Evolutionary conservation across 30 jellyfish, hydroid and myxozoan genomes (phyloP), one percentile per base, ranked within the genome.

Genomic region (Sanderia malayensis): DNA sequence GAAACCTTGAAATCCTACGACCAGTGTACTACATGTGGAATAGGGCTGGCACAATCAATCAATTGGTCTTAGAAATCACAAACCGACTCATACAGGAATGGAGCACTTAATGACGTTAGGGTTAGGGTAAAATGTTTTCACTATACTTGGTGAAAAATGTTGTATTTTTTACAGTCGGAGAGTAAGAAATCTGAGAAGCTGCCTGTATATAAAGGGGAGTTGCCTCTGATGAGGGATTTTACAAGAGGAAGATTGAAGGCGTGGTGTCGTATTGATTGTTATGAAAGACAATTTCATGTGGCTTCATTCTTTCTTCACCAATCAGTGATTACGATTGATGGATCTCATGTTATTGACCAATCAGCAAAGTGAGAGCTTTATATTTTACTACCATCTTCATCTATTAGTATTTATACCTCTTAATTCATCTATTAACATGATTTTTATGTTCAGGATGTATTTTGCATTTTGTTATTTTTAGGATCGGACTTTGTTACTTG

Each of bases 261-360:
- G 2, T 89, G 97, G 97, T 89, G 97, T 67, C 89, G 96, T 18
- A 84, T 89, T 22, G 96, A 89, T 58, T 89, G 97, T 47, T 89
- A 70, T 65, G 97, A 89, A 58, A 80, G 97, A 47, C 97, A 89
- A 57, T 76, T 61, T 67, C 97, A 89, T 61, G 85, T 89, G 34
- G 97, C 95, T 27, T 72, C 97, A 18, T 89, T 82, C 80, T 79
- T 68, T 25, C 76, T 89, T 86, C 96, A 82, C 62, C 94, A 82
- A 31, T 71, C 95, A 24, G 97, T 83, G 47, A 78, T 89, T 8
- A 70, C 93, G 22, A 78, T 89, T 23, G 97, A 89, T 46, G 97
- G 97, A 20, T 75, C 95, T 1, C 76, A 83, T 34, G 31, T 61
- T 23, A 63, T 70, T 27, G 83, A 70, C 81, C 69, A 70, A 24